Evolutionary conservation across 1,140 invertebrate species (phyloP), one percentile per base, ranked within the genome.

Genomic region (Drosophila bocki): DNA sequence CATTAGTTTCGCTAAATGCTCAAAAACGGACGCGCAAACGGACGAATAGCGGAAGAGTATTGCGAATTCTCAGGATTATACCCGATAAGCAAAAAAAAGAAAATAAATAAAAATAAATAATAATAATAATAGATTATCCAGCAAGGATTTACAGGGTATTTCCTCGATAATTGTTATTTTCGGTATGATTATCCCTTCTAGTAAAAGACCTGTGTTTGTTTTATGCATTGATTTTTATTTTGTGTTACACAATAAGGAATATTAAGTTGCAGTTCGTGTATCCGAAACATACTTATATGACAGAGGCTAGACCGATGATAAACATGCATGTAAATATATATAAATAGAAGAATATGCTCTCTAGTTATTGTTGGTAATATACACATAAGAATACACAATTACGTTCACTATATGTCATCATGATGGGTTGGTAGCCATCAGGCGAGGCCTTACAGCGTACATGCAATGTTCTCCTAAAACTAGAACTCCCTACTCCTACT

Each of bases 161-260:
- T 19, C 19, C 19, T 19, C 19, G 19, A 19, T 19, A 19, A 19
- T 19, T 1, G 19, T 19, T 19, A 19, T 1, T 19, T 19, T 19
- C 19, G 19, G 19, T 19, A 22, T 22, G 22, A 22, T 22, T 22
- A 22, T 1, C 22, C 26, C 26, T 29, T 29, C 6, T 29, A 29
- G 26, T 29, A 6, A 29, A 29, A 29, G 6, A 29, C 26, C 26
- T 29, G 26, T 29, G 26, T 29, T 29, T 29, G 26, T 29, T 29
- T 47, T 26, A 26, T 47, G 19, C 15, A 47, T 26, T 47, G 22
- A 15, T 26, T 9, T 48, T 48, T 48, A 48, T 48, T 48, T 48
- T 86, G 82, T 85, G 82, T 85, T 86, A 75, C 82, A 85, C 82
- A 85, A 86, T 86, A 85, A 85, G 82, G 82, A 85, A 85, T 85